Percentiles rank a stretch among this genome's conserved stretches.
phyloP scores from a whole-genome alignment of 2,888 invertebrate species.

The Pachymerium ferrugineum region DNA sequence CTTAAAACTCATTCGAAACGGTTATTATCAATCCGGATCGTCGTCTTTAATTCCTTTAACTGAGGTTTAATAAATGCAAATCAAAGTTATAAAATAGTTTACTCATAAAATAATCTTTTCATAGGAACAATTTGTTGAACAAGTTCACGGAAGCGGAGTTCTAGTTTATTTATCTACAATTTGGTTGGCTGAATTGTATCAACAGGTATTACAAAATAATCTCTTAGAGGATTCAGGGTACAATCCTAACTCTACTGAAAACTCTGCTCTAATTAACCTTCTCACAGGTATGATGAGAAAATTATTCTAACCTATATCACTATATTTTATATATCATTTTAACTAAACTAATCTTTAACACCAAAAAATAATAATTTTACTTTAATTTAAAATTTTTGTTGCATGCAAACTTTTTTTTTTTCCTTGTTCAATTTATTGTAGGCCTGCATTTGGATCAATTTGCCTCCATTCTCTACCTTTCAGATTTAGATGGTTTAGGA shows the following conservation, averaged over 20 bases:
- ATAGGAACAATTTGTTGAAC: constrained; percentile 83
- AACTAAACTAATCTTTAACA: too few species aligned
- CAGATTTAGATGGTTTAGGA: constrained; percentile 77
- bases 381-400: neutral
- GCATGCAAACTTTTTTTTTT: neutral
- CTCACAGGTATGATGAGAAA: constrained; percentile 58
- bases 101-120: constrained; percentile 35
- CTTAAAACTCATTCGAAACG: constrained; percentile 67
- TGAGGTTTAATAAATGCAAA: constrained; percentile 42
- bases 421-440: neutral
- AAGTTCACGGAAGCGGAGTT: constrained; percentile 86
- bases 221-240: constrained; percentile 64
- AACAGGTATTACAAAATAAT: constrained; percentile 70
- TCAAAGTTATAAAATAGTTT: neutral
- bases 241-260: constrained; percentile 53
- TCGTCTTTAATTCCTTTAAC: constrained; percentile 46
- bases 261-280: constrained; percentile 65
- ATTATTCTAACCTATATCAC: too few species aligned
- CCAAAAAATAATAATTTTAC: too few species aligned
- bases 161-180: constrained; percentile 86
- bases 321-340: too few species aligned
- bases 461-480: constrained; percentile 39
- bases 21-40: constrained; percentile 52
- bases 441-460: constrained; percentile 9
- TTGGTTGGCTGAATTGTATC: constrained; percentile 89